These are phyloP conservation scores for Odobenus rosmarus DNA, from an alignment of 2,113 vertebrate genomes.

Conservation along the genomic window DNA sequence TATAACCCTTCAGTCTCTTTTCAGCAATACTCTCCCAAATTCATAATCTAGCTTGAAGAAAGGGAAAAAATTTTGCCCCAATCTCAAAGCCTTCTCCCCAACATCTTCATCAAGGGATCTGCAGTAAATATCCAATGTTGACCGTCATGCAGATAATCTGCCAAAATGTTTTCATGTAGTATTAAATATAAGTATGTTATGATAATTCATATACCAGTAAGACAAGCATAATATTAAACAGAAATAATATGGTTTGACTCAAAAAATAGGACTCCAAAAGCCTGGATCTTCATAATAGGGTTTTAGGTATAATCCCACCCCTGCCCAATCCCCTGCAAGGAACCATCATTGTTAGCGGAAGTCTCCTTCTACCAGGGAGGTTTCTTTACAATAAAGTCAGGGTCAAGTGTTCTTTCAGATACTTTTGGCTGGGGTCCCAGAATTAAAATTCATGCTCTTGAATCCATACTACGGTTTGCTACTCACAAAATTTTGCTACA, in stretches of 20 bases:
- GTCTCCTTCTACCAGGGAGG: neutral
- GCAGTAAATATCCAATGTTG: neutral
- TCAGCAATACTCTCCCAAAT: neutral
- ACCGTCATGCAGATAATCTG: neutral
- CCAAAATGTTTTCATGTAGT: neutral
- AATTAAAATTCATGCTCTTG: constrained; percentile 43
- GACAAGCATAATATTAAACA: constrained; percentile 7
- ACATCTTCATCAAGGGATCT: neutral
- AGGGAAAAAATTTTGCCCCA: neutral
- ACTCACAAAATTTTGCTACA: constrained; percentile 39
- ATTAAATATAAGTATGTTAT: constrained; percentile 23
- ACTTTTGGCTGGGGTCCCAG: neutral
- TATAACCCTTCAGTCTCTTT: neutral
- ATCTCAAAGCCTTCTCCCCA: constrained; percentile 26
- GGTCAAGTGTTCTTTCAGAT: neutral
- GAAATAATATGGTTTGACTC: neutral
- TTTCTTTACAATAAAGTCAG: constrained; percentile 14
- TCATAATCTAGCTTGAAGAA: constrained; percentile 30
- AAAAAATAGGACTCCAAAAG: neutral
- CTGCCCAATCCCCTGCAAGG: neutral
- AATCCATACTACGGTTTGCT: neutral
- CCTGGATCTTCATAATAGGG: neutral
- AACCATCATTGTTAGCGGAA: neutral
- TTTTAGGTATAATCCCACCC: neutral
- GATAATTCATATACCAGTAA: neutral